These are phyloP conservation scores for Ceratosolen fusciceps DNA, from an alignment of 1,140 invertebrate genomes.

Conservation along the genomic window DNA sequence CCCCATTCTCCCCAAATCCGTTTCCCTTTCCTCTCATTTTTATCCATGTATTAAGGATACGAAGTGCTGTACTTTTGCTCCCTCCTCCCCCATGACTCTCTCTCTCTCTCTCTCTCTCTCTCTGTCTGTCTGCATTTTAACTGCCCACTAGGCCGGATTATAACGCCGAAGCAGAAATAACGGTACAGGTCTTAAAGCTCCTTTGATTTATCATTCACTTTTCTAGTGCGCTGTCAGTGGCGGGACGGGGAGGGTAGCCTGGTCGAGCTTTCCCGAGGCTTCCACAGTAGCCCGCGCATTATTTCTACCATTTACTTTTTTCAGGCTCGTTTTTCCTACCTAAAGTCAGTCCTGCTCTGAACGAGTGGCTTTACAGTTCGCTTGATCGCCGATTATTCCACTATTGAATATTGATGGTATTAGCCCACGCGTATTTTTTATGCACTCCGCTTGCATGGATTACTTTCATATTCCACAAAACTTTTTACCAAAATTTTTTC, in stretches of 20 bases:
- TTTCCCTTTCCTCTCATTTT: slow-evolving; percentile 20
- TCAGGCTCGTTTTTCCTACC: not conserved
- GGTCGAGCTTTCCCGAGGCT: slow-evolving; percentile 27
- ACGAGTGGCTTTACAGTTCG: slow-evolving; percentile 28
- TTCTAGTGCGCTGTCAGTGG: slow-evolving; percentile 8
- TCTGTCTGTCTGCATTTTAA: slow-evolving; percentile 29
- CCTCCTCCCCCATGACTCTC: not conserved
- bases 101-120: slow-evolving; percentile 16
- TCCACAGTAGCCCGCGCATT: slow-evolving; percentile 3
- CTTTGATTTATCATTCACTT: slow-evolving; percentile 52
- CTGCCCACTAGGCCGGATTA: slow-evolving; percentile 41
- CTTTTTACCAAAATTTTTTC: not conserved
- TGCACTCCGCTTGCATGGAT: not conserved
- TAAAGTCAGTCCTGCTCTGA: not conserved
- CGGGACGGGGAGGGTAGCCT: not conserved
- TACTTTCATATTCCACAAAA: slow-evolving; percentile 1
- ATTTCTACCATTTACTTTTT: slow-evolving; percentile 37
- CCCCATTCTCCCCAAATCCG: slow-evolving; percentile 37
- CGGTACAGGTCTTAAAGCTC: slow-evolving; percentile 46
- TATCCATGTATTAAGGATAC: not conserved
- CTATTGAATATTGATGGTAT: slow-evolving; percentile 41
- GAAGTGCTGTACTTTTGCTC: not conserved
- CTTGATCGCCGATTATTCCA: slow-evolving; percentile 32
- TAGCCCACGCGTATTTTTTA: not conserved
- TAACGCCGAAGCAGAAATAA: slow-evolving; percentile 48